Evolutionary conservation across 2,797 vertebrate genomes (phyloP).

Genomic region (Distichodus sexfasciatus): DNA sequence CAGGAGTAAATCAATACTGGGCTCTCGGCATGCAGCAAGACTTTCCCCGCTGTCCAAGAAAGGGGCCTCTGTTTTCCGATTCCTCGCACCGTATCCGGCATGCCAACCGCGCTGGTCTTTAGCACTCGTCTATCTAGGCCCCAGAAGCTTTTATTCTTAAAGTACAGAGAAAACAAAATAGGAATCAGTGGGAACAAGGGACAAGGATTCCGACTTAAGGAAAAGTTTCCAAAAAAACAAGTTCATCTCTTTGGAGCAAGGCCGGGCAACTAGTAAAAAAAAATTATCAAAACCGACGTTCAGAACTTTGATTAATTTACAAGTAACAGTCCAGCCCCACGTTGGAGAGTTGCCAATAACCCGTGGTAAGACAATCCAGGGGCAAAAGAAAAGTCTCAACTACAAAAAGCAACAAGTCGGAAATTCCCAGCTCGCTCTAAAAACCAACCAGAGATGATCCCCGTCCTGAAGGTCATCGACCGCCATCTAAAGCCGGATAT

Average conservation of each 20-base stretch:
- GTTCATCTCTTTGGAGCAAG: no score
- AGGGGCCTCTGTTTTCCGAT: constrained; percentile 30
- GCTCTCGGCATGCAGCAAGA: constrained; percentile 9
- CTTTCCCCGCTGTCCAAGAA: constrained; percentile 24
- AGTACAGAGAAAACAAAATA: background rate
- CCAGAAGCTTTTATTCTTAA: background rate
- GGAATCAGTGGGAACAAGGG: background rate
- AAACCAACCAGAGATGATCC: background rate
- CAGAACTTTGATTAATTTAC: no score
- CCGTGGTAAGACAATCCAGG: no score
- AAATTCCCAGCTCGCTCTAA: background rate
- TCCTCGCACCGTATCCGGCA: constrained; percentile 3
- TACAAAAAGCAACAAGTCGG: no score
- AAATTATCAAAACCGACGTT: no score
- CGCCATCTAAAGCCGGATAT: constrained; percentile 1
- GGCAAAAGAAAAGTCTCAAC: no score
- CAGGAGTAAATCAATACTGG: constrained; percentile 19
- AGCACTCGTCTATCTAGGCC: background rate
- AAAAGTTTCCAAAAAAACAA: no score
- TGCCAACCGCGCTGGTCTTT: constrained; percentile 16
- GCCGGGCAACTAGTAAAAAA: no score
- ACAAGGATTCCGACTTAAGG: background rate
- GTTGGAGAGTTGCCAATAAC: no score
- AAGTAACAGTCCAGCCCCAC: no score
- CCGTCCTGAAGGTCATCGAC: constrained; percentile 2